Evolutionary conservation across 1,140 invertebrate species (phyloP).

Genomic region (Nylanderia fulva): DNA sequence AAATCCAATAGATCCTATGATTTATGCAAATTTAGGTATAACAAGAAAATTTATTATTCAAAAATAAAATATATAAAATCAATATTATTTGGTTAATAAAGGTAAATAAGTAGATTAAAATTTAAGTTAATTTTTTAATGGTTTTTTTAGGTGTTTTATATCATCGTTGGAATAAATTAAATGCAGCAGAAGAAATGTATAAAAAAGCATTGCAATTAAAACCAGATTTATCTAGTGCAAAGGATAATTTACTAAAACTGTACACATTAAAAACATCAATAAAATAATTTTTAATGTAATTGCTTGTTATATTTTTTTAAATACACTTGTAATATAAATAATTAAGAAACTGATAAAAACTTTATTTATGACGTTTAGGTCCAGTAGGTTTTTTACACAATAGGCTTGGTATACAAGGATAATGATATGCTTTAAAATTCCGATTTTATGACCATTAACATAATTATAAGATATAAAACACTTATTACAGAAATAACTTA

Average conservation of each 20-base stretch:
- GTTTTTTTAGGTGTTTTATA: constrained; percentile 95
- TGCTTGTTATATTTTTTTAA: neutral
- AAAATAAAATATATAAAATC: no score
- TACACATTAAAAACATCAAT: constrained; percentile 56
- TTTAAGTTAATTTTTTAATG: constrained; percentile 31
- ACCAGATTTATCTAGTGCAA: constrained; percentile 88
- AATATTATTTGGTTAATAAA: no score
- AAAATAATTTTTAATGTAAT: constrained; percentile 55
- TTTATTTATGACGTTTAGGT: neutral
- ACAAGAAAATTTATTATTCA: neutral
- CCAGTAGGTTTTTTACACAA: neutral
- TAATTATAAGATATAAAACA: constrained; percentile 90
- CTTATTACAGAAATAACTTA: constrained; percentile 88
- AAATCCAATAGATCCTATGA: constrained; percentile 90
- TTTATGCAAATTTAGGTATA: constrained; percentile 94
- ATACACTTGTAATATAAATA: neutral
- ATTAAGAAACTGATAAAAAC: neutral
- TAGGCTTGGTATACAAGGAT: constrained; percentile 73
- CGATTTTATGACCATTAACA: constrained; percentile 86
- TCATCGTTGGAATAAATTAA: constrained; percentile 95
- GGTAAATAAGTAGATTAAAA: no score
- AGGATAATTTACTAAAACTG: constrained; percentile 88
- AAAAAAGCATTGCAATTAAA: constrained; percentile 91
- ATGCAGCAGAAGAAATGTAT: constrained; percentile 92
- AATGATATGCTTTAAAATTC: constrained; percentile 83